A percentile compares a stretch with the other conserved stretches of the same genome.
Conservation (phyloP, 2,888 invertebrate genomes). For the Tipula unca region DNA sequence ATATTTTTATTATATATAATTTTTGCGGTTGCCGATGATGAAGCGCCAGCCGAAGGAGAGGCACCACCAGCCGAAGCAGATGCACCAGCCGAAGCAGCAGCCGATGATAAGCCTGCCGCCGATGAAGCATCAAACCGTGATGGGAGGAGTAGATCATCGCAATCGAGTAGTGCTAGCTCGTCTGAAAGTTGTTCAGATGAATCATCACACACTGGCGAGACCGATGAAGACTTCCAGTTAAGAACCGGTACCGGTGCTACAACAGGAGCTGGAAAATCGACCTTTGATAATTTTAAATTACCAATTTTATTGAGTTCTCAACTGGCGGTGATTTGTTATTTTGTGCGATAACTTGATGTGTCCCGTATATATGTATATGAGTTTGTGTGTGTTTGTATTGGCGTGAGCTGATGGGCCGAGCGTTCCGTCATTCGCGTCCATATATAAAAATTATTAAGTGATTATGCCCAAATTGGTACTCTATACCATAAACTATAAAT, state of each 20-base stretch:
- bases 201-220: no score
- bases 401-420: background rate
- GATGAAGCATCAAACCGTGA: no score
- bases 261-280: no score
- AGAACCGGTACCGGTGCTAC: no score
- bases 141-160: no score
- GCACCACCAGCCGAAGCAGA: no score
- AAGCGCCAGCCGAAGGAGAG: no score
- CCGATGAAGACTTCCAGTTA: no score
- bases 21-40: background rate
- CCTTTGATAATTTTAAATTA: background rate
- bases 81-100: no score
- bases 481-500: background rate
- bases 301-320: background rate
- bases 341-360: background rate
- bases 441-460: background rate
- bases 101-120: no score
- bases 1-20: background rate
- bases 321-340: background rate
- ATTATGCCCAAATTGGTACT: background rate
- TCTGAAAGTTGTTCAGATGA: no score
- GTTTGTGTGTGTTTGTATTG: background rate
- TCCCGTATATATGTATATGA: background rate
- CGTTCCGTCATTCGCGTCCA: background rate
- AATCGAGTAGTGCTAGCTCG: no score